Evolutionary conservation across 2,797 vertebrate species (phyloP).

Genomic region (Neosalanx taihuensis): DNA sequence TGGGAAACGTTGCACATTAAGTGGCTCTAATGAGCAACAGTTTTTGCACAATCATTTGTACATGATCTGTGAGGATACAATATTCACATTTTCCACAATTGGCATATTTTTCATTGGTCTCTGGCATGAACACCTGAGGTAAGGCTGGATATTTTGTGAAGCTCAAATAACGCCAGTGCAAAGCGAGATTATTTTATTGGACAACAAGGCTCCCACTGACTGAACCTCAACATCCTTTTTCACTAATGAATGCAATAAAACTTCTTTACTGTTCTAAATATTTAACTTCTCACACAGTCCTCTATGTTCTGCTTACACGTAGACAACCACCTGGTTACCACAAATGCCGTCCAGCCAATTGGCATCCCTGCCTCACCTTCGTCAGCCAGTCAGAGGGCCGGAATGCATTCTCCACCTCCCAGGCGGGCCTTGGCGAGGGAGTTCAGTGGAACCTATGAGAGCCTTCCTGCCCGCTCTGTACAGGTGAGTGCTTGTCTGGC

Average conservation of each 20-base stretch:
- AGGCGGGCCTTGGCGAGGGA: conserved; percentile 76
- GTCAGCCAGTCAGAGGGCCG: conserved; percentile 74
- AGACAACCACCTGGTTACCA: conserved; percentile 59
- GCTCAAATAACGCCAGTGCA: no score
- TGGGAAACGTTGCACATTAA: conserved; percentile 31
- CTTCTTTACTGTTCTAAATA: neutral
- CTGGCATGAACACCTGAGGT: neutral
- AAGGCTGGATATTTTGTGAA: neutral
- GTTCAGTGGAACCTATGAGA: conserved; percentile 86
- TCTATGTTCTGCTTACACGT: conserved; percentile 30
- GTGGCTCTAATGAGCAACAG: conserved; percentile 17
- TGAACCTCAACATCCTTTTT: no score
- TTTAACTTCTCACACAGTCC: neutral
- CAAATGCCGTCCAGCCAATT: conserved; percentile 64
- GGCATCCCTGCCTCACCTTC: conserved; percentile 65
- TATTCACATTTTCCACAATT: neutral
- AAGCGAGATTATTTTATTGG: no score
- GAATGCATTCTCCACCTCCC: conserved; percentile 91
- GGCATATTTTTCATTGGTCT: no score
- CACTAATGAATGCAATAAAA: neutral
- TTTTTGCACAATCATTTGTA: neutral
- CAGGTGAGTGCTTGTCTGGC: conserved; percentile 64
- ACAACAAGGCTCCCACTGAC: no score
- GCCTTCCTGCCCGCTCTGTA: conserved; percentile 84
- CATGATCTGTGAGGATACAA: neutral